Evolutionary conservation across 2,113 vertebrate species (phyloP).

Genomic region (Cyprinodon brontotheroides): DNA sequence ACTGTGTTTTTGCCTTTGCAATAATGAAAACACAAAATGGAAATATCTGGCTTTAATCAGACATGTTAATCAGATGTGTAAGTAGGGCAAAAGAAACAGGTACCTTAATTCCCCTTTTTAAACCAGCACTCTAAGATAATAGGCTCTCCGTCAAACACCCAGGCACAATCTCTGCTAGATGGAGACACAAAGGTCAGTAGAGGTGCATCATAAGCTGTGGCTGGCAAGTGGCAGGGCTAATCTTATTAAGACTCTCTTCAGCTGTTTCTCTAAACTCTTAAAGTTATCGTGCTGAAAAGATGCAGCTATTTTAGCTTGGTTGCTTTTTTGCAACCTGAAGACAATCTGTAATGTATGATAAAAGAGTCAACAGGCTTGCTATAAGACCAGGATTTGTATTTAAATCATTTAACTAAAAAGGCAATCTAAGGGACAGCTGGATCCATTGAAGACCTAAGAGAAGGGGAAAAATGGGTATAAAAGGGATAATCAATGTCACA

Average conservation of each 20-base stretch:
- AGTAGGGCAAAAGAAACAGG: not conserved
- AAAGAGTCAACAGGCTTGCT: not conserved
- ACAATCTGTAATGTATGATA: not conserved
- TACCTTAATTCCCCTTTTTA: not conserved
- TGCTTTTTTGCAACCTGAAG: not conserved
- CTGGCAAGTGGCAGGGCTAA: conserved; percentile 74
- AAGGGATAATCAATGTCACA: conserved; percentile 7
- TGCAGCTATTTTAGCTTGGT: conserved; percentile 10
- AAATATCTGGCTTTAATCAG: not conserved
- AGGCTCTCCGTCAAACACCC: conserved; percentile 28
- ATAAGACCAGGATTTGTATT: not conserved
- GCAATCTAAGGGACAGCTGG: not conserved
- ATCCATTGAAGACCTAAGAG: not conserved
- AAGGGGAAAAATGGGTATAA: not conserved
- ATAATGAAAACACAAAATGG: not conserved
- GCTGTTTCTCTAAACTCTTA: conserved; percentile 49
- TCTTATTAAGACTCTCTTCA: conserved; percentile 71
- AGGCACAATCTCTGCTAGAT: conserved; percentile 44
- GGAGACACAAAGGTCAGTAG: conserved; percentile 59
- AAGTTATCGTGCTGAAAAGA: conserved; percentile 39
- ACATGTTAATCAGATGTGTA: not conserved
- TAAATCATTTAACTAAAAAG: not conserved
- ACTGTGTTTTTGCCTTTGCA: not conserved
- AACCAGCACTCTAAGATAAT: conserved; percentile 11
- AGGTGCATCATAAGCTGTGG: conserved; percentile 61